These are phyloP conservation scores for Leptinotarsa undecemlineata DNA, from an alignment of 1,140 invertebrate genomes.

Conservation along the genomic window DNA sequence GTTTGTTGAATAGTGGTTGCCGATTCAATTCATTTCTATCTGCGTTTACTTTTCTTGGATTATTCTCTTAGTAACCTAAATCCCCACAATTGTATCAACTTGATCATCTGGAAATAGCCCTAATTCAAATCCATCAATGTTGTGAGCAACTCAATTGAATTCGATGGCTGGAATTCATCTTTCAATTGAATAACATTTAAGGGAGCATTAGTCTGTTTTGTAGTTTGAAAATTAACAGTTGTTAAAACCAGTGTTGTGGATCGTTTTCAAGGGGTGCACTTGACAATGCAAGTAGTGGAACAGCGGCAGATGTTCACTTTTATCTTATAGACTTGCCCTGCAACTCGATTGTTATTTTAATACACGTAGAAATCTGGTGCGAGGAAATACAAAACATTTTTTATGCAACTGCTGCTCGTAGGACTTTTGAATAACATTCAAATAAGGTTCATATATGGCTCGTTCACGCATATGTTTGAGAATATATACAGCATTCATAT, in stretches of 20 bases:
- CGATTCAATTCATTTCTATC: no score
- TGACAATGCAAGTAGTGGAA: constrained; percentile 35
- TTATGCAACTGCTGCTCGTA: constrained; percentile 1
- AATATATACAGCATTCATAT: no score
- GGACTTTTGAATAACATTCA: neutral
- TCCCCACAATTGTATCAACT: constrained; percentile 3
- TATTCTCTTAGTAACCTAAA: neutral
- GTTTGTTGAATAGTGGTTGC: no score
- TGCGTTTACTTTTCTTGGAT: no score
- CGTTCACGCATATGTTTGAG: no score
- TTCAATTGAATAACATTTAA: constrained; percentile 25
- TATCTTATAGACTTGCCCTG: constrained; percentile 19
- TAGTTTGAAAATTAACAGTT: constrained; percentile 33
- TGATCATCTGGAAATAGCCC: neutral
- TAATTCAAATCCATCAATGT: neutral
- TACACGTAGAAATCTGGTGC: constrained; percentile 18
- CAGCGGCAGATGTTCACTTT: constrained; percentile 37
- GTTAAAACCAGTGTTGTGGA: constrained; percentile 31
- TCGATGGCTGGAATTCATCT: neutral
- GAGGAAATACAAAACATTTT: constrained; percentile 24
- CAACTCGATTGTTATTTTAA: constrained; percentile 33
- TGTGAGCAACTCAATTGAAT: neutral
- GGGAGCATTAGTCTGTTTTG: constrained; percentile 18
- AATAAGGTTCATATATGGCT: constrained; percentile 1
- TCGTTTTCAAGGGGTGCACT: constrained; percentile 39